These are phyloP conservation scores for Hyaena hyaena DNA, from an alignment of 2,113 vertebrate genomes.

Conservation along the genomic window DNA sequence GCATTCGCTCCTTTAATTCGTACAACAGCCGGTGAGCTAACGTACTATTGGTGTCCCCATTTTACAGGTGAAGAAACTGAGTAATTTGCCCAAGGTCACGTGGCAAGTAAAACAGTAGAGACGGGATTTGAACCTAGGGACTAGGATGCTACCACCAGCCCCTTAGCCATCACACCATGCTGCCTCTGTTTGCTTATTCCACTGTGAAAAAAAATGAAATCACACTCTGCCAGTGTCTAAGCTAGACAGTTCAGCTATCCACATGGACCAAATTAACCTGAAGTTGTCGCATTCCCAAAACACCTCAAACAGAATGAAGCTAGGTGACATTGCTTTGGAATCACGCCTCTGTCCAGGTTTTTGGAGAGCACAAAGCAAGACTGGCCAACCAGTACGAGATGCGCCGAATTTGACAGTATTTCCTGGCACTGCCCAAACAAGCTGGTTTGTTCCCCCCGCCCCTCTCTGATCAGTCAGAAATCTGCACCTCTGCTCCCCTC, in stretches of 20 bases:
- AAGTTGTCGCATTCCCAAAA: neutral
- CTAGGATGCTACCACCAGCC: neutral
- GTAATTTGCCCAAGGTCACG: neutral
- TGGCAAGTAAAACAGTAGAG: neutral
- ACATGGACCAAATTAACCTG: neutral
- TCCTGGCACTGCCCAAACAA: neutral
- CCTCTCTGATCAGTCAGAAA: neutral
- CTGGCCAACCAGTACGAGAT: neutral
- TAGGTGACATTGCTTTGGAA: neutral
- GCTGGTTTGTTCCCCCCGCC: neutral
- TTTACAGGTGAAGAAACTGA: neutral
- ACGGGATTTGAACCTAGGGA: neutral
- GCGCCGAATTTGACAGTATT: accelerated
- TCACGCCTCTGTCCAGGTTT: neutral
- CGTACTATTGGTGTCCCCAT: neutral
- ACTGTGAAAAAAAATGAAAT: neutral
- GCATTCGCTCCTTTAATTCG: neutral
- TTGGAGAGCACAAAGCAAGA: neutral
- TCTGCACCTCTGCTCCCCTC: neutral
- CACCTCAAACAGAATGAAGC: neutral
- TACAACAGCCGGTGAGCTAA: neutral
- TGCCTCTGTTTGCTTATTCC: neutral
- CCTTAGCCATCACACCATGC: neutral
- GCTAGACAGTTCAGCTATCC: neutral
- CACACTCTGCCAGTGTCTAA: neutral